Evolutionary conservation across 2,797 vertebrate species (phyloP), one percentile per base, ranked within the genome.

Genomic region (Gadopsis marmoratus): DNA sequence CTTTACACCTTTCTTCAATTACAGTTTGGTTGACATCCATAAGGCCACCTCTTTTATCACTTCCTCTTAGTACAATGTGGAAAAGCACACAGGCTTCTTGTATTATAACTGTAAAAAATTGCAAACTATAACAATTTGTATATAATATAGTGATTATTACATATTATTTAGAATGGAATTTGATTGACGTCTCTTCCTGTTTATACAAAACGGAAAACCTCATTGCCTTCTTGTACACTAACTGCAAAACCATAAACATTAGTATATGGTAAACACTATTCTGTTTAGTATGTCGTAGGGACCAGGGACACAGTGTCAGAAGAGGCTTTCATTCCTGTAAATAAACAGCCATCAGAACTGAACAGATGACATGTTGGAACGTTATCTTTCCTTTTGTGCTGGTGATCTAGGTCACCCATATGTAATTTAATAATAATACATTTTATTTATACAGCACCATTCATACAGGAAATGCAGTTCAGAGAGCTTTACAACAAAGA

Each of bases 341-440:
- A 16, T 77, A 3, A 41, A 72, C 41, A 29, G 21, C 65, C 66
- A 35, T 48, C 53, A 31, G 17, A 79, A 17, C 7, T 63, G 39
- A 81, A 50, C 53, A 60, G 54, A 80, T 51, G 78, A 71, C 39
- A 21, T 2, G 26, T 39, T 5, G 10, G 13, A 26, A 55, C 31
- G 8, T 41, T 64, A 65, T 74, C 35, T 79, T 54, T 56, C 13
- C 21, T 17, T 66, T 81, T 75, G 70, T 66, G 64, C 69, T 56
- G 47, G 17, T 37, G 71, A 80, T 78, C 54, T 58, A 43, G 48
- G 74, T 84, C 74, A 67, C 45, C 51, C 51, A 4, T 43, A 81
- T 74, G 69, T 26, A 26, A 26, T 26, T 26, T 26, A 26, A 26
- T 26, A 26, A 26, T 26, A 26, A 26, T 26, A 26, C 26, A 26